Base-by-base conservation (phyloP, 2,888 invertebrate species). In the Aplocera efformata region DNA sequence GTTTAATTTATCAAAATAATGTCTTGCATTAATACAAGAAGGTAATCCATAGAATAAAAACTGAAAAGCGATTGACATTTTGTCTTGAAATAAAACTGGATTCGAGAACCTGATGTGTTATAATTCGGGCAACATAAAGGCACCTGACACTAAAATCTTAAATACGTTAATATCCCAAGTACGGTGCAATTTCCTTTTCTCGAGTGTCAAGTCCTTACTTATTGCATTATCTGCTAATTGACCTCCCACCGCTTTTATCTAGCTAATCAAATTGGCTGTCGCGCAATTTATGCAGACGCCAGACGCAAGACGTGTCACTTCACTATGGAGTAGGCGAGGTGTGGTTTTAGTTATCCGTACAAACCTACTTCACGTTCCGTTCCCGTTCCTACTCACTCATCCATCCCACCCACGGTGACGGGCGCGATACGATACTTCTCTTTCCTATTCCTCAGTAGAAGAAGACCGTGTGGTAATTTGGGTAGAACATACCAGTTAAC, bases 161-260 rank as follows among this genome's bases (percentile, higher is more conserved):
- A n/a, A n/a, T n/a, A n/a, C n/a, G n/a, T n/a, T n/a, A n/a, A n/a
- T 22, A 22, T 24, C 24, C 10, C 7, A 13, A 10, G 10, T 29
- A 17, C 9, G 24, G 9, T 24, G 13, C 5, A 17, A 17, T 13
- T 6, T 32, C 24, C 6, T 3, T 29, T 21, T 26, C 31, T 41
- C 13, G 33, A 53, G 54, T 51, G 50, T 45, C 46, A 53, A 47
- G 42, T 44, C 44, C 44, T n/a, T 38, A 47, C 50, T 68, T 64
- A 74, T 73, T 71, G 59, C 64, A 63, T 73, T 72, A 72, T 50
- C 60, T 49, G 59, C 60, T 67, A 68, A 74, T 72, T 72, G 58
- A 55, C 63, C 61, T 63, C 56, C 56, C 56, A 56, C 59, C 50
- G 57, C 63, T 63, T 63, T 68, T 66, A 67, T 64, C 66, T 60